These are phyloP conservation scores for Betta splendens DNA, from an alignment of 2,797 vertebrate genomes.

Conservation along the genomic window DNA sequence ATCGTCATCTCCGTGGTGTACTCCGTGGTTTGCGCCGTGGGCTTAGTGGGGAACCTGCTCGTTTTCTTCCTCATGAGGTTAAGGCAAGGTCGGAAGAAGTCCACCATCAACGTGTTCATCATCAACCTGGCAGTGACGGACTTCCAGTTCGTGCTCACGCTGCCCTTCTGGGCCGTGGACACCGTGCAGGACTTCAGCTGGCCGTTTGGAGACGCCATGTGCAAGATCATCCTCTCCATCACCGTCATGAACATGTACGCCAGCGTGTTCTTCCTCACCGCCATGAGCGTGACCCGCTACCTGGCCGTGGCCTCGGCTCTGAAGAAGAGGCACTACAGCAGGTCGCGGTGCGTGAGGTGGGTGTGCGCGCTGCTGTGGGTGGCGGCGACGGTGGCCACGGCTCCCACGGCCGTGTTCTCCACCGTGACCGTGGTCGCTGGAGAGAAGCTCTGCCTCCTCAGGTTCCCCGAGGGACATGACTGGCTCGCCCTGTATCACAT, in stretches of 20 bases:
- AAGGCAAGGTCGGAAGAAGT: conserved; percentile 78
- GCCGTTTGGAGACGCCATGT: conserved; percentile 87
- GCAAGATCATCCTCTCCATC: conserved; percentile 83
- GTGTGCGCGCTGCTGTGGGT: conserved; percentile 82
- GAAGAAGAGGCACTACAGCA: conserved; percentile 53
- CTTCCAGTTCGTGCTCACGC: conserved; percentile 86
- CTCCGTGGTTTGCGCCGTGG: conserved; percentile 79
- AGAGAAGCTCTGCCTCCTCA: conserved; percentile 84
- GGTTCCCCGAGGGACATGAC: conserved; percentile 81
- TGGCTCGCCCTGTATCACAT: conserved; percentile 86
- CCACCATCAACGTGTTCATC: conserved; percentile 82
- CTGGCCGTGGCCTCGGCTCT: conserved; percentile 77
- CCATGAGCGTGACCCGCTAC: conserved; percentile 86
- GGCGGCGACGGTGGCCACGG: conserved; percentile 77
- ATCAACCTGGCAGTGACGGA: conserved; percentile 84
- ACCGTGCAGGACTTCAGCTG: conserved; percentile 87
- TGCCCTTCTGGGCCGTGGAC: conserved; percentile 88
- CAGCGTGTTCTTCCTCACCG: conserved; percentile 85
- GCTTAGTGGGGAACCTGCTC: conserved; percentile 81
- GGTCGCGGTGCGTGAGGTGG: conserved; percentile 71
- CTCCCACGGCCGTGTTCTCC: conserved; percentile 82
- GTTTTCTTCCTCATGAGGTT: conserved; percentile 84
- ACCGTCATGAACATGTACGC: conserved; percentile 90
- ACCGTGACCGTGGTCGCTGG: conserved; percentile 77
- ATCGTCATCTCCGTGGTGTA: conserved; percentile 80